Base-by-base conservation (phyloP, 1,140 invertebrate genomes). In the Macrosteles quadrilineatus region DNA sequence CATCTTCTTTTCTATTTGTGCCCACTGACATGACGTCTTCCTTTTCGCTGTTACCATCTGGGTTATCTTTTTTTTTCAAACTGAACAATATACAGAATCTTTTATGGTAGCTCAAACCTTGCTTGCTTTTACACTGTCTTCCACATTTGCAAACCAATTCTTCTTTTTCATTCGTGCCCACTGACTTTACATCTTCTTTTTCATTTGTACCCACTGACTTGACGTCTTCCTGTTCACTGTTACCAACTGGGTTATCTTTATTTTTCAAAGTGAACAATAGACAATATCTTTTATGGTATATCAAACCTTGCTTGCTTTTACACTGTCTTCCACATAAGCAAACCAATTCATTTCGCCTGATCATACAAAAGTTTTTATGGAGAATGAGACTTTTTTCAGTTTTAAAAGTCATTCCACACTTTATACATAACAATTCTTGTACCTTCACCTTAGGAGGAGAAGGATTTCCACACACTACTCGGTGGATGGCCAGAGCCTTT, bases 81-180 rank as follows among this genome's bases (percentile, higher is more conserved):
- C n/a, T n/a, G n/a, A n/a, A n/a, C n/a, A n/a, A n/a, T n/a, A 14
- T 50, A 50, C 47, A 50, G 21, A 9, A 50, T 23, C n/a, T 50
- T 23, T 23, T 50, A 23, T 50, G 47, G 21, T n/a, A 9, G 6
- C 47, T 50, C 17, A 19, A 50, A 4, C 47, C 47, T 50, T 23
- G 17, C n/a, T 9, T 3, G 17, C 4, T 9, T 23, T 19, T 19
- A 19, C 47, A 50, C 47, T 6, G 4, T n/a, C n/a, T 50, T n/a
- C 47, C 47, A 19, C 47, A 50, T 50, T 11, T 50, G 47, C 47
- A 50, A 23, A 50, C 47, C 47, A n/a, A n/a, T n/a, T n/a, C n/a
- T n/a, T n/a, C n/a, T n/a, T n/a, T n/a, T n/a, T n/a, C n/a, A n/a
- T n/a, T n/a, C n/a, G n/a, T n/a, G n/a, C n/a, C n/a, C n/a, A n/a